Evolutionary conservation across 2,797 vertebrate species (phyloP).

Genomic region (Pygocentrus nattereri): DNA sequence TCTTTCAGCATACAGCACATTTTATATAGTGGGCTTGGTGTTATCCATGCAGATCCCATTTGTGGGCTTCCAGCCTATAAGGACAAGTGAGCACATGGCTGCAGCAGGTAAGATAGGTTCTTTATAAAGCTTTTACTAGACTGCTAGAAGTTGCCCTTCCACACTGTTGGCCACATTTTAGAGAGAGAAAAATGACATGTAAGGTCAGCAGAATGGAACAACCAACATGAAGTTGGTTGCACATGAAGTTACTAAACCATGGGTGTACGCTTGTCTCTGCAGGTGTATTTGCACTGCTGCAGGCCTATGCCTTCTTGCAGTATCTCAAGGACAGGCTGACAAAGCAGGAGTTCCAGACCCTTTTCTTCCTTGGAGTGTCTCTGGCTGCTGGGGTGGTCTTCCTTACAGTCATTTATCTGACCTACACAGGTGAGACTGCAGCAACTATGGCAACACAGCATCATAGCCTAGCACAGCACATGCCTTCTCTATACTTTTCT

Average conservation of each 20-base stretch:
- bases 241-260: constrained; percentile 10
- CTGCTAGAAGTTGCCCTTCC: background rate
- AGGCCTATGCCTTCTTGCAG: constrained; percentile 96
- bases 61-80: constrained; percentile 98
- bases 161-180: background rate
- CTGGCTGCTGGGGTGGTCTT: constrained; percentile 94
- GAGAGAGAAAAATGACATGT: background rate
- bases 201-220: background rate
- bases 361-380: constrained; percentile 97
- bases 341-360: constrained; percentile 97
- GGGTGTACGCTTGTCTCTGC: constrained; percentile 43
- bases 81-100: constrained; percentile 92
- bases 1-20: constrained; percentile 57
- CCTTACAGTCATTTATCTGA: constrained; percentile 97
- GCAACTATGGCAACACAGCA: background rate
- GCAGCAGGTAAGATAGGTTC: constrained; percentile 57
- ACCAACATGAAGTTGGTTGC: background rate
- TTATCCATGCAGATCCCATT: constrained; percentile 99
- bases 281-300: constrained; percentile 96
- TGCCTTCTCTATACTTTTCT: background rate
- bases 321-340: constrained; percentile 97
- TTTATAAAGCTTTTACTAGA: background rate
- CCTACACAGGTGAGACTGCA: constrained; percentile 90
- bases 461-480: background rate
- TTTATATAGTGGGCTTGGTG: constrained; percentile 71